A percentile compares a stretch with the other conserved stretches of the same genome.
phyloP scores from a whole-genome alignment of 2,797 vertebrate genomes.

The Apogon hyalosoma region DNA sequence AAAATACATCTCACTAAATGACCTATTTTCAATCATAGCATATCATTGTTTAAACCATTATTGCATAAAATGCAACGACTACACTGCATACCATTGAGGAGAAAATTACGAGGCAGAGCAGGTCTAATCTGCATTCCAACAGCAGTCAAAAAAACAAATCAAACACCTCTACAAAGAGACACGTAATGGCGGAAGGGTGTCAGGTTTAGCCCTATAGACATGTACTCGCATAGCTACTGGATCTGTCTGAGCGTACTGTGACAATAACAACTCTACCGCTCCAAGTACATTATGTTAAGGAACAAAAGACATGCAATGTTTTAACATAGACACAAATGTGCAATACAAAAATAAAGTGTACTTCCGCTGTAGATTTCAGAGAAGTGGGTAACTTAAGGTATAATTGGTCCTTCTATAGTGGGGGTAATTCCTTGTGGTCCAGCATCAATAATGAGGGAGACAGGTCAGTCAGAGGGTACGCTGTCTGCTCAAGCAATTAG shows the following conservation, averaged over 20 bases:
- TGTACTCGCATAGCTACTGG: constrained; percentile 38
- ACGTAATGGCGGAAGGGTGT: constrained; percentile 55
- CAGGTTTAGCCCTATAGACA: constrained; percentile 57
- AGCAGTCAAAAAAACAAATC: constrained; percentile 48
- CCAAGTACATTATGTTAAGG: constrained; percentile 7
- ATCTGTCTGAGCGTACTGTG: constrained; percentile 37
- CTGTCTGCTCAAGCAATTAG: constrained; percentile 80
- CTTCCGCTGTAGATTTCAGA: constrained; percentile 6
- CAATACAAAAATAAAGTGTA: constrained; percentile 13
- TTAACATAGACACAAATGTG: background rate
- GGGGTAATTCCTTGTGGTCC: constrained; percentile 57
- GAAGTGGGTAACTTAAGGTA: constrained; percentile 12
- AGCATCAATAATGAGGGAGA: constrained; percentile 56
- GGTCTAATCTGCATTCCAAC: constrained; percentile 62
- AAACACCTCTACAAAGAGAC: constrained; percentile 49
- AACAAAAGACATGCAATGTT: constrained; percentile 9
- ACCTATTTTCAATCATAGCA: constrained; percentile 13
- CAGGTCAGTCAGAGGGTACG: constrained; percentile 78
- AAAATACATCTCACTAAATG: background rate
- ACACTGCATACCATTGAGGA: constrained; percentile 28
- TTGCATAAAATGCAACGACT: constrained; percentile 12
- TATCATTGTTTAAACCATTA: constrained; percentile 13
- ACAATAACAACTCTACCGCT: constrained; percentile 29
- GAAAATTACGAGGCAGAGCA: constrained; percentile 37
- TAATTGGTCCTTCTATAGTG: constrained; percentile 25